These are phyloP conservation scores for Nothocercus julius DNA, from an alignment of 2,113 vertebrate species.

Conservation along the genomic window DNA sequence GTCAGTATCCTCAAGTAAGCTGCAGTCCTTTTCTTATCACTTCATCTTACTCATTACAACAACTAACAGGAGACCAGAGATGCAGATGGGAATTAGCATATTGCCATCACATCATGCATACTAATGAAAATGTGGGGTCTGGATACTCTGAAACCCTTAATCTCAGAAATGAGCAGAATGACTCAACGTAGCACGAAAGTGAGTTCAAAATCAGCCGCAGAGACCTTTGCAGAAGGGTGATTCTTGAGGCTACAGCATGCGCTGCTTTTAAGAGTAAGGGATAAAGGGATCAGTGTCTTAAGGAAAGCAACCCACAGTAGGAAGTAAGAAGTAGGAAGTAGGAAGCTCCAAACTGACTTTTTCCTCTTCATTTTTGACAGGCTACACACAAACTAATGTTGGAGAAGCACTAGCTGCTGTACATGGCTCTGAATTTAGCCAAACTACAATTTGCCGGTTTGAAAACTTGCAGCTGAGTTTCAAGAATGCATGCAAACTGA, in stretches of 20 bases:
- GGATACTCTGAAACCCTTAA: background rate
- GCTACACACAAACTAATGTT: constrained; percentile 98
- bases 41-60: background rate
- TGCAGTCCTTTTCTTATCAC: background rate
- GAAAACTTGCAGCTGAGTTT: constrained; percentile 98
- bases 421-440: constrained; percentile 97
- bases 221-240: background rate
- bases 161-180: background rate
- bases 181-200: fast-evolving
- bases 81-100: background rate
- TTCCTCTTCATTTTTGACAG: constrained; percentile 67
- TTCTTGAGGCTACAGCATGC: background rate
- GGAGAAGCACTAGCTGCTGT: constrained; percentile 96
- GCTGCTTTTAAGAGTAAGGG: fast-evolving
- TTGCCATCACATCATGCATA: background rate
- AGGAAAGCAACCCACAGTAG: background rate
- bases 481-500: constrained; percentile 97
- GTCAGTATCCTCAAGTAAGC: background rate
- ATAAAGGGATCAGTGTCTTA: background rate
- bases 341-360: background rate
- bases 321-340: too few relatives aligned
- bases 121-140: background rate
- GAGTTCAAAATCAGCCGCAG: background rate
- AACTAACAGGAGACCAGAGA: background rate
- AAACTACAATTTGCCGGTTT: constrained; percentile 97